Percentiles rank a stretch among this genome's conserved stretches.
Conservation (phyloP, 2,888 invertebrate species). For the Linnaemya tessellans region DNA sequence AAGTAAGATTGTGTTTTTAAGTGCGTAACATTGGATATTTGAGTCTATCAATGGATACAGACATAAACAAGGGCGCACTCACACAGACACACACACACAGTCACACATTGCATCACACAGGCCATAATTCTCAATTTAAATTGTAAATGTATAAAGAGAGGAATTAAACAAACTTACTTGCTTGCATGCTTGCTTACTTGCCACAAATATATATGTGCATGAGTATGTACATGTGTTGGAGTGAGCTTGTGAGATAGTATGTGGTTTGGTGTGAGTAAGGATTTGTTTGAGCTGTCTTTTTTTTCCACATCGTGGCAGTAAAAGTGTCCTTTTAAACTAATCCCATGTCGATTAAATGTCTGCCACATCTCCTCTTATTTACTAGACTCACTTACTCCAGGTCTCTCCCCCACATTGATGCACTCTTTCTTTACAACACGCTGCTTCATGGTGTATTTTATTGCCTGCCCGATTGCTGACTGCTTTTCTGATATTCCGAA, state of each 20-base stretch:
- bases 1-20: slow-evolving; percentile 35
- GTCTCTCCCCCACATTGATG: not conserved
- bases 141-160: slow-evolving; percentile 68
- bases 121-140: slow-evolving; percentile 74
- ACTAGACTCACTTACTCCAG: slow-evolving; percentile 33
- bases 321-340: slow-evolving; percentile 74
- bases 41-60: slow-evolving; percentile 54
- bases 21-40: slow-evolving; percentile 53
- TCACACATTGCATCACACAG: slow-evolving; percentile 30
- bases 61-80: not conserved
- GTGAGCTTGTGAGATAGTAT: not conserved
- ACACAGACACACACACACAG: not conserved
- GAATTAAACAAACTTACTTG: slow-evolving; percentile 66
- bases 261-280: slow-evolving; percentile 53
- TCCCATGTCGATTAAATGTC: slow-evolving; percentile 81
- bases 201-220: not conserved
- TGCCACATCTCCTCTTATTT: slow-evolving; percentile 65
- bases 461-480: slow-evolving; percentile 15
- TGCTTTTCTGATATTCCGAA: slow-evolving; percentile 31
- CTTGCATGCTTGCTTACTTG: slow-evolving; percentile 18
- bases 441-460: slow-evolving; percentile 27
- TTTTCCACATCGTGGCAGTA: slow-evolving; percentile 63
- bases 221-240: not conserved
- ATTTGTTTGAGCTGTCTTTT: slow-evolving; percentile 73
- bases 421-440: slow-evolving; percentile 23